phyloP scores from a whole-genome alignment of 2,113 vertebrate species.

The Marmota monax region DNA sequence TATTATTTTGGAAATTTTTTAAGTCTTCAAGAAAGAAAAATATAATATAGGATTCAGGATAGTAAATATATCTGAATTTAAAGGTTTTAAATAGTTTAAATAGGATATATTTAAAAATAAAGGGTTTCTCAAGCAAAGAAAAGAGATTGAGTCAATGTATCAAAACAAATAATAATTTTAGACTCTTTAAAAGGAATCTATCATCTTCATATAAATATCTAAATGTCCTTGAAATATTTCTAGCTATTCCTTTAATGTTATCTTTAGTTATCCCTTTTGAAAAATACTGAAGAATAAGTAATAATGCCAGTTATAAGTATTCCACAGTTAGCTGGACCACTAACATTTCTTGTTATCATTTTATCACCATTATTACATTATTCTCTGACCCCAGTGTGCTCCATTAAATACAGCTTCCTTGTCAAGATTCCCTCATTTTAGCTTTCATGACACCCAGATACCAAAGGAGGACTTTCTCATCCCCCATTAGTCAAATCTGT shows the following conservation, averaged over 20 bases:
- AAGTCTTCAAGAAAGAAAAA: background rate
- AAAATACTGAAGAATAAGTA: background rate
- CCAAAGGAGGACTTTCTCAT: background rate
- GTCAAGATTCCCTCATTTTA: background rate
- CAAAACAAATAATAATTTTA: background rate
- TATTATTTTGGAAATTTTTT: background rate
- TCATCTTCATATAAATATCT: background rate
- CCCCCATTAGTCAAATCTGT: background rate
- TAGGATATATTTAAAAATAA: constrained; percentile 14
- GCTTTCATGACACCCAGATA: background rate
- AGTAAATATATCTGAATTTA: background rate
- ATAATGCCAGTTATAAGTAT: background rate
- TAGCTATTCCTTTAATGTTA: background rate
- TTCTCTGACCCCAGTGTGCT: background rate
- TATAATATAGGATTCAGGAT: background rate
- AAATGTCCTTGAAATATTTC: background rate
- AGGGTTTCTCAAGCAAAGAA: background rate
- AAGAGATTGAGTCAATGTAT: background rate
- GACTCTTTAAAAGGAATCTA: background rate
- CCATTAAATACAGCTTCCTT: background rate
- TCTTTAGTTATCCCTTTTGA: background rate
- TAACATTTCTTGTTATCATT: background rate
- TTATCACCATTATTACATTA: background rate
- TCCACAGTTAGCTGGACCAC: background rate
- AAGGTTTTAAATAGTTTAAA: background rate